Conservation (phyloP, 1,140 invertebrate species). For the Bombus vancouverensis region DNA sequence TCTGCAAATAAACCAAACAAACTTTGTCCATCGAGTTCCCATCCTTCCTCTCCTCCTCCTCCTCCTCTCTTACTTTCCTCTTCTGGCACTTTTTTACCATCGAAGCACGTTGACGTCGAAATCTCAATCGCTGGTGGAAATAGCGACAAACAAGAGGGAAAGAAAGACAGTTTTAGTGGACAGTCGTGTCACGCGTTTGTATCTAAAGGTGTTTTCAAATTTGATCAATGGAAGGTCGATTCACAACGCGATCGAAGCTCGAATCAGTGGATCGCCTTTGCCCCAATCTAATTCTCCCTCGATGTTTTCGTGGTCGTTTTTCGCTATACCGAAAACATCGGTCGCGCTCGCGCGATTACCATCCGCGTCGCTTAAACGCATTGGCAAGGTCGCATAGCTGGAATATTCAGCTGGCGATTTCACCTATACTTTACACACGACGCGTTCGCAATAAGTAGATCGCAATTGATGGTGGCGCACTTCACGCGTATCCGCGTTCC, state of each 20-base stretch:
- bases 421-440: neutral
- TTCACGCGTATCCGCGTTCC: neutral
- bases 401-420: conserved; percentile 16
- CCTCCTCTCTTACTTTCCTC: no score
- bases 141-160: neutral
- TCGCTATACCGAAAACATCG: neutral
- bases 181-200: no score
- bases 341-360: neutral
- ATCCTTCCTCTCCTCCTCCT: no score
- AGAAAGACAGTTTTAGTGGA: neutral
- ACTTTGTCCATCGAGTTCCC: neutral
- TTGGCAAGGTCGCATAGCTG: conserved; percentile 26
- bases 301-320: neutral
- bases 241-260: neutral
- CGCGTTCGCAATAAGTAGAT: conserved; percentile 5
- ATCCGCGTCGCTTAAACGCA: neutral
- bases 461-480: neutral
- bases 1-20: conserved; percentile 1
- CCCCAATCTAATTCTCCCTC: neutral
- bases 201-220: neutral
- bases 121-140: neutral
- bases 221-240: neutral
- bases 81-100: neutral
- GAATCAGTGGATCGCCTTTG: neutral
- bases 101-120: neutral